Base-by-base conservation (phyloP, 2,888 invertebrate species). In the Leptogaster cylindrica region DNA sequence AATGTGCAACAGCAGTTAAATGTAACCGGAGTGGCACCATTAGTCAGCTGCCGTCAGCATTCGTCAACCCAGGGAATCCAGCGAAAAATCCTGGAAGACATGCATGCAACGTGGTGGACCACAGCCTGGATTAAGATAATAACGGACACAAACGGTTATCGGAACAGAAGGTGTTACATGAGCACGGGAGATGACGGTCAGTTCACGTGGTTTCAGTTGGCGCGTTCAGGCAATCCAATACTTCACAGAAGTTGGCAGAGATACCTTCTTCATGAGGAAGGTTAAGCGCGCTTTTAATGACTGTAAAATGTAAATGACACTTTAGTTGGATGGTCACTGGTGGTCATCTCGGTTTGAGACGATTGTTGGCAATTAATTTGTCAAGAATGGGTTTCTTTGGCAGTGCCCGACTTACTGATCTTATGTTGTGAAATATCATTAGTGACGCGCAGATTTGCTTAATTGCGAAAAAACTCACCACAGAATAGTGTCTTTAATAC, bases 221-320 rank as follows among this genome's bases (percentile, higher is more conserved):
- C 46, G 23, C 39, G 6, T 14, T 20, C 14, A 18, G 31, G 10
- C 28, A 10, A 16, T 16, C 61, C 18, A 28, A 44, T 46, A 46
- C 46, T 1, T 8, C n/a, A 18, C 10, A 23, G 28, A 61, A 44
- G 27, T 61, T 44, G 28, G 16, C 41, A n/a, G 4, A 44, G 27
- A 28, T 44, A 61, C 36, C 16, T 23, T 16, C 31, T 8, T 31
- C 31, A 6, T n/a, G 36, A 16, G 44, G 44, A 61, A 61, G 20
- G 61, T 18, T 44, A 16, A 44, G 28, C 44, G 18, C 44, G 61
- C 16, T 44, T 44, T n/a, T 61, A 61, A 61, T 61, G 61, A 16
- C 44, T 28, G 44, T 28, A n/a, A n/a, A n/a, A n/a, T n/a, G n/a
- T n/a, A 61, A 61, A 61, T 61, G 61, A 61, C 61, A 61, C 25